A percentile compares a stretch with the other conserved stretches of the same genome.
phyloP scores from a whole-genome alignment of 2,888 invertebrate genomes.

The Drosophila atroscutellata region DNA sequence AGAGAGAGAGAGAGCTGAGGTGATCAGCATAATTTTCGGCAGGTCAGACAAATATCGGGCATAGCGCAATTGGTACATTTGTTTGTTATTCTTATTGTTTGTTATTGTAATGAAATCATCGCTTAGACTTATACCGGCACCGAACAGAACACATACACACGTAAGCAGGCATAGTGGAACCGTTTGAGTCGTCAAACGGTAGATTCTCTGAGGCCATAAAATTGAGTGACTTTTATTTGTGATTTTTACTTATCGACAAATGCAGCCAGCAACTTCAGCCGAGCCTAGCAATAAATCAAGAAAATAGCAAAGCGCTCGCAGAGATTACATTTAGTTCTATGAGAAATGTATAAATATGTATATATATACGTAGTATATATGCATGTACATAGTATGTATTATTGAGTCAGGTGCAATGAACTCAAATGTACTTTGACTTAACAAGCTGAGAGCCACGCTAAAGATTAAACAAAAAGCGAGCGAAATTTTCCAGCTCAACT shows the following conservation, averaged over 20 bases:
- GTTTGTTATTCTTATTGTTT: constrained; percentile 32
- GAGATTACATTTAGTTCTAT: constrained; percentile 41
- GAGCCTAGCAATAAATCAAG: constrained; percentile 36
- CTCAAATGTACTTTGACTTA: constrained; percentile 30
- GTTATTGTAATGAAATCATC: constrained; percentile 60
- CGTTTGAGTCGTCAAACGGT: constrained; percentile 6
- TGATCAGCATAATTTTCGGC: constrained; percentile 40
- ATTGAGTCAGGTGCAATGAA: constrained; percentile 43
- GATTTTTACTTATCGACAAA: constrained; percentile 31
- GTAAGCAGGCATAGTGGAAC: neutral
- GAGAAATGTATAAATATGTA: neutral
- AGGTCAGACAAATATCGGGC: constrained; percentile 36
- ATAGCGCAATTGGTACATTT: constrained; percentile 45
- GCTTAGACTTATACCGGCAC: constrained; percentile 40
- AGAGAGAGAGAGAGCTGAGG: constrained; percentile 9
- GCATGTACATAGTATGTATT: constrained; percentile 1
- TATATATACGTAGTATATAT: neutral
- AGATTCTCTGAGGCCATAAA: neutral
- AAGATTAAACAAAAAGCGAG: constrained; percentile 31
- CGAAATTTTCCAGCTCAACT: constrained; percentile 53
- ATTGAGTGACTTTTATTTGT: constrained; percentile 12
- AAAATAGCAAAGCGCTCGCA: constrained; percentile 20
- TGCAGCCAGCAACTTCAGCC: constrained; percentile 6
- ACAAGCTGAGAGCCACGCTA: constrained; percentile 45
- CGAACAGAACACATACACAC: neutral